Evolutionary conservation across 2,888 invertebrate genomes (phyloP).

Genomic region (Ectobius pallidus): DNA sequence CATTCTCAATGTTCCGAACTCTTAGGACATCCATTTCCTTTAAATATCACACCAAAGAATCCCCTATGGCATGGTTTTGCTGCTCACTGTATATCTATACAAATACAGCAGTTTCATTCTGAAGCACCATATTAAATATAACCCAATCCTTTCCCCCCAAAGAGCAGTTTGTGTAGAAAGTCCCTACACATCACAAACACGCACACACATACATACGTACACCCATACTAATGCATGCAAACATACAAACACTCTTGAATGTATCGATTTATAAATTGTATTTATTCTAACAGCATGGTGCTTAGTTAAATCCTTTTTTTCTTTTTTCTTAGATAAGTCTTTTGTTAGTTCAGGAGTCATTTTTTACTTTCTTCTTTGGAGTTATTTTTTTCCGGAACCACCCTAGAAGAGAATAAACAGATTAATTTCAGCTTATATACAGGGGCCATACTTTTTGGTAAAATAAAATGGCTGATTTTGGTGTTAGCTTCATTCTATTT

Average conservation of each 20-base stretch:
- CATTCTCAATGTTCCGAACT: background rate
- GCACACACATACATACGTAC: conserved; percentile 12
- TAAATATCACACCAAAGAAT: conserved; percentile 34
- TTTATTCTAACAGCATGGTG: background rate
- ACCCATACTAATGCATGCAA: conserved; percentile 8
- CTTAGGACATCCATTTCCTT: conserved; percentile 7
- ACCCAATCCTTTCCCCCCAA: conserved; percentile 9
- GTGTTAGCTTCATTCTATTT: too few species aligned
- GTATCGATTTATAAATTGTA: background rate
- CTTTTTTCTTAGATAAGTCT: background rate
- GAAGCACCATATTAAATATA: conserved; percentile 23
- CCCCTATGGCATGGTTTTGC: background rate
- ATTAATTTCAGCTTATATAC: background rate
- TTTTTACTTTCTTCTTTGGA: conserved; percentile 31
- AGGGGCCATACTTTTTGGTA: too few species aligned
- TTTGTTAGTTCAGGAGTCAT: background rate
- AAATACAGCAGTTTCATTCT: background rate
- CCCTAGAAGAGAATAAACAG: conserved; percentile 30
- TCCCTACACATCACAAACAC: background rate
- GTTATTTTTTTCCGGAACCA: conserved; percentile 43
- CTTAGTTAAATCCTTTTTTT: too few species aligned
- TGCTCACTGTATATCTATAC: background rate
- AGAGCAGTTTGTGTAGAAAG: conserved; percentile 6
- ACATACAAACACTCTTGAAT: conserved; percentile 22
- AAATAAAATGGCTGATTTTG: too few species aligned